Evolutionary conservation across 2,113 vertebrate species (phyloP), one percentile per base, ranked within the genome.

Genomic region (Hipposideros armiger): DNA sequence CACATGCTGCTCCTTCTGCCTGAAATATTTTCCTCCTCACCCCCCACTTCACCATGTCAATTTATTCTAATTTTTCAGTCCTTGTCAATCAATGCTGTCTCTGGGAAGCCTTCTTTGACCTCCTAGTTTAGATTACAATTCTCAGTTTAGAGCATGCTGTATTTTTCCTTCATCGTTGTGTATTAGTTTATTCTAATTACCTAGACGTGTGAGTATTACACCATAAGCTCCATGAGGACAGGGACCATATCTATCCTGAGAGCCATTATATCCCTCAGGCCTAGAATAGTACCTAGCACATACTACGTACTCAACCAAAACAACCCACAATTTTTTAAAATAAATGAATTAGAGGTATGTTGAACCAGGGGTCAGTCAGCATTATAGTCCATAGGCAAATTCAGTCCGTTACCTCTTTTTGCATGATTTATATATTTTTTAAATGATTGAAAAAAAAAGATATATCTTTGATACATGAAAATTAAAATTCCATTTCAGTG

Each of bases 401-500:
- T 58, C 20, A 16, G n/a, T 56, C 22, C 26, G 52, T 45, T 47
- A 76, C 16, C 50, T 94, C 2, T 73, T 64, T 89, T 83, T 87
- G 6, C n/a, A 52, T 54, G 64, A 11, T 36, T 96, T 95, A 67
- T 70, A 83, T 28, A 85, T 76, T 97, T 72, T 72, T 85, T 70
- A 69, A 82, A 56, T 89, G 83, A 30, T 22, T 89, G 36, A 40
- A 87, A 76, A 60, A 4, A 69, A 64, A 92, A 90, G 52, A 36
- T 87, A 72, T 42, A 66, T 36, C 11, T 62, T 86, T 86, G 73
- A 81, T 36, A 54, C 10, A 32, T 70, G 47, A 91, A 92, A 88
- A 95, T 92, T 30, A 82, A 93, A 97, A 78, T 94, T 88, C 62
- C 67, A 47, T 66, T 90, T 88, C 32, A 19, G 45, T 86, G 66